Evolutionary conservation across 2,888 invertebrate species (phyloP).

Genomic region (Brachynemurus nebulosus): DNA sequence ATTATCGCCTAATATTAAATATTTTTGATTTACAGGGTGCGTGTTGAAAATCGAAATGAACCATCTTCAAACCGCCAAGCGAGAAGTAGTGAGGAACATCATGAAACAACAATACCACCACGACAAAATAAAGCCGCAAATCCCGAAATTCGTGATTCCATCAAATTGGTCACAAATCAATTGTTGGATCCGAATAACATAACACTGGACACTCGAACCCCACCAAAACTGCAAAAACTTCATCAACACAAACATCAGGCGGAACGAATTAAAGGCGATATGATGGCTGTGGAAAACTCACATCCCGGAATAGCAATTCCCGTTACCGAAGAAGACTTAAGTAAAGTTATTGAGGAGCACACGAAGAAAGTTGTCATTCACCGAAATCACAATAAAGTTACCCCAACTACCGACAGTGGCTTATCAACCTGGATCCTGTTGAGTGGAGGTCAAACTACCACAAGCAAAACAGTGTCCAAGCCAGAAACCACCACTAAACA

Average conservation of each 20-base stretch:
- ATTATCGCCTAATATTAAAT: too few species aligned
- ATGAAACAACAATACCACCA: slow-evolving; percentile 17
- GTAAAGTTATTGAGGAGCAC: slow-evolving; percentile 22
- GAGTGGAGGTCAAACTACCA: slow-evolving; percentile 37
- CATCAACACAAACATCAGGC: slow-evolving; percentile 32
- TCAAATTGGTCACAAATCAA: slow-evolving; percentile 43
- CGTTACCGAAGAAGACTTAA: slow-evolving; percentile 37
- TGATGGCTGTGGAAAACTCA: slow-evolving; percentile 30
- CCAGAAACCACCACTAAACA: slow-evolving; percentile 15
- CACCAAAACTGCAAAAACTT: slow-evolving; percentile 38
- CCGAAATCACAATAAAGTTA: slow-evolving; percentile 19
- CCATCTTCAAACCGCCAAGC: neutral
- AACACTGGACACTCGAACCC: slow-evolving; percentile 44
- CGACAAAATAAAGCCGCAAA: slow-evolving; percentile 33
- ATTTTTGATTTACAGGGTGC: slow-evolving; percentile 5
- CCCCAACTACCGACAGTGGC: slow-evolving; percentile 47
- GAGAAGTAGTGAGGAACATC: neutral
- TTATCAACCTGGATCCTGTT: slow-evolving; percentile 66
- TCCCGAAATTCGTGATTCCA: slow-evolving; percentile 39
- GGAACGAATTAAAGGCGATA: slow-evolving; percentile 12
- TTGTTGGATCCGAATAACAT: slow-evolving; percentile 36
- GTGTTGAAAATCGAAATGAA: slow-evolving; percentile 7
- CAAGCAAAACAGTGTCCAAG: slow-evolving; percentile 19
- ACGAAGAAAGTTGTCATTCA: slow-evolving; percentile 21
- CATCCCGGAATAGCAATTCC: slow-evolving; percentile 56